Percentiles rank a stretch among this genome's conserved stretches.
phyloP scores from a whole-genome alignment of 1,140 invertebrate genomes.

The Asobara japonica region DNA sequence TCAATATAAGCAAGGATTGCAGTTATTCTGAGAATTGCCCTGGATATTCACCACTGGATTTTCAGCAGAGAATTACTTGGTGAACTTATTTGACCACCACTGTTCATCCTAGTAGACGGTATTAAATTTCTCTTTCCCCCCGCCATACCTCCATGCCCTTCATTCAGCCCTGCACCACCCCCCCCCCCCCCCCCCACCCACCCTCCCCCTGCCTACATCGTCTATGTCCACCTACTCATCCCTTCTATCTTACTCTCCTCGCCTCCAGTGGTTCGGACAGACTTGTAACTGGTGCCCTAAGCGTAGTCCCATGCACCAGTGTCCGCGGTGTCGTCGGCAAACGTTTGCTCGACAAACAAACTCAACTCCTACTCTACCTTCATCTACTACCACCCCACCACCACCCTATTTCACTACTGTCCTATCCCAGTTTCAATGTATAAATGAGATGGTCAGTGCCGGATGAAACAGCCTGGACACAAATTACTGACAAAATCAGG shows the following conservation, averaged over 20 bases:
- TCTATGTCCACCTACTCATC: slow-evolving; percentile 2
- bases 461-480: slow-evolving; percentile 46
- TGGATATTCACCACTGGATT: neutral
- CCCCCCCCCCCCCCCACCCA: slow-evolving; percentile 21
- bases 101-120: slow-evolving; percentile 63
- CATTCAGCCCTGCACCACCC: neutral
- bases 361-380: slow-evolving; percentile 53
- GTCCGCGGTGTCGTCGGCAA: slow-evolving; percentile 67
- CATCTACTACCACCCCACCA: slow-evolving; percentile 29
- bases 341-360: slow-evolving; percentile 68
- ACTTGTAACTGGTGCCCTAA: slow-evolving; percentile 56
- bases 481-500: slow-evolving; percentile 27
- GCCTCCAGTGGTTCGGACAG: slow-evolving; percentile 58
- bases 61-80: slow-evolving; percentile 54
- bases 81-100: slow-evolving; percentile 66
- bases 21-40: neutral
- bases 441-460: slow-evolving; percentile 57
- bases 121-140: slow-evolving; percentile 55
- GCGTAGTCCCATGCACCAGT: slow-evolving; percentile 61
- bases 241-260: slow-evolving; percentile 22
- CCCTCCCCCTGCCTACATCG: neutral
- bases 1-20: neutral
- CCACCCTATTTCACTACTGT: slow-evolving; percentile 22
- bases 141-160: neutral
- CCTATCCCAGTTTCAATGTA: slow-evolving; percentile 54